A percentile compares a stretch with the other conserved stretches of the same genome.
phyloP scores from a whole-genome alignment of 2,113 vertebrate species.

The Asarcornis scutulata region DNA sequence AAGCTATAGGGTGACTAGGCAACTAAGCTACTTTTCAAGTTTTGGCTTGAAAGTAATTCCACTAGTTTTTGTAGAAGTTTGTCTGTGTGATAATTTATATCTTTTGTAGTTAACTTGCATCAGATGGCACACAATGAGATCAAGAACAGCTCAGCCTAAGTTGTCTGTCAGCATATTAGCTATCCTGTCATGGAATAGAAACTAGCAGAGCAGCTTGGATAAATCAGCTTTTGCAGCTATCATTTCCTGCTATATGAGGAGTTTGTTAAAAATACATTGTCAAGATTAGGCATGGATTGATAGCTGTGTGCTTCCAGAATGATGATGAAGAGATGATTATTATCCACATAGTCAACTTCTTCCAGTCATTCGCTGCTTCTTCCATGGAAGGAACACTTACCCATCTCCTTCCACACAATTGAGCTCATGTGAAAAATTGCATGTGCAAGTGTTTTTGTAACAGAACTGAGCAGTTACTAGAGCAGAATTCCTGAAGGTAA shows the following conservation, averaged over 20 bases:
- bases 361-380: not conserved
- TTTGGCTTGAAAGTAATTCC: not conserved
- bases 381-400: not conserved
- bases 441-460: not conserved
- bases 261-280: constrained; percentile 7
- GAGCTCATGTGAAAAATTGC: not conserved
- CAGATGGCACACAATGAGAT: constrained; percentile 47
- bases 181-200: constrained; percentile 18
- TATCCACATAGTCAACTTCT: constrained; percentile 14
- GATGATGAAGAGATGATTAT: constrained; percentile 9
- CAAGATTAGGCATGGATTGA: constrained; percentile 45
- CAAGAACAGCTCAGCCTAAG: constrained; percentile 45
- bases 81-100: not conserved
- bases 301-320: constrained; percentile 29
- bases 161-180: constrained; percentile 49
- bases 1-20: not conserved
- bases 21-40: not conserved
- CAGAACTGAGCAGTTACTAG: not conserved
- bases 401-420: not conserved
- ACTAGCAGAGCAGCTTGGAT: constrained; percentile 41
- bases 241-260: not conserved
- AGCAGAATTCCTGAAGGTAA: not conserved
- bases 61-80: not conserved
- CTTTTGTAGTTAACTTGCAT: constrained; percentile 19
- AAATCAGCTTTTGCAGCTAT: constrained; percentile 58